phyloP scores from a whole-genome alignment of 2,797 vertebrate species.

The Macroramphosus scolopax region DNA sequence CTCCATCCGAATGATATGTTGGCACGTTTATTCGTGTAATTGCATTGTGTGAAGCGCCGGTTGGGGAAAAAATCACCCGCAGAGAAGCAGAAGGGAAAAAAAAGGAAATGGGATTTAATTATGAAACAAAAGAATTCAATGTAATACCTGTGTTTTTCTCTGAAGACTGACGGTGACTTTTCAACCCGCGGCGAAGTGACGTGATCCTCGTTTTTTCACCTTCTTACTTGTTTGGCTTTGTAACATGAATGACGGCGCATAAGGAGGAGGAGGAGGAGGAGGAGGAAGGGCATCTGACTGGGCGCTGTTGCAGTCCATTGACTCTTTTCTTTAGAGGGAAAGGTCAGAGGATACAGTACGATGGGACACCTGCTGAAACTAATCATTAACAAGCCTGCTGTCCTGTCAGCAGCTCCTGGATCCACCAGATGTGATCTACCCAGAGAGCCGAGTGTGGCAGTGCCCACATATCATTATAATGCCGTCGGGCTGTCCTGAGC shows the following conservation, averaged over 20 bases:
- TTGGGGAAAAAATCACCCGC: constrained; percentile 4
- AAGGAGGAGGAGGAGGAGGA: constrained; percentile 24
- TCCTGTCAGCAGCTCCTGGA: constrained; percentile 65
- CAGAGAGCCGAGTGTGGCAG: constrained; percentile 34
- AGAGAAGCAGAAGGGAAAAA: constrained; percentile 3
- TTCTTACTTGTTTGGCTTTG: constrained; percentile 31
- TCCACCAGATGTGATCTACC: constrained; percentile 60
- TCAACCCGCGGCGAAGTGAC: constrained; percentile 5
- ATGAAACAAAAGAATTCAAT: constrained; percentile 7
- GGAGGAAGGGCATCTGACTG: constrained; percentile 66
- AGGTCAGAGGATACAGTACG: constrained; percentile 76
- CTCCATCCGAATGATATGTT: constrained; percentile 42
- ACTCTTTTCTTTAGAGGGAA: constrained; percentile 78
- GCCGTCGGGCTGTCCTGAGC: constrained; percentile 15
- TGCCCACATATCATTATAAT: constrained; percentile 43
- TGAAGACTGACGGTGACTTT: too few relatives aligned
- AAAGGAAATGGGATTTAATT: constrained; percentile 5
- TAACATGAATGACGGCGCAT: constrained; percentile 40
- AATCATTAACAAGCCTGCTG: constrained; percentile 75
- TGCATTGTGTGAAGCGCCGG: too few relatives aligned
- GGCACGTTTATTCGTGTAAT: constrained; percentile 46
- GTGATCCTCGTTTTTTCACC: constrained; percentile 10
- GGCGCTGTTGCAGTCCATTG: constrained; percentile 75
- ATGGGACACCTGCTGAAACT: constrained; percentile 71
- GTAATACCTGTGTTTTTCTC: background rate